Conservation (phyloP, 1,140 invertebrate species). For the Drosophila pachea region DNA sequence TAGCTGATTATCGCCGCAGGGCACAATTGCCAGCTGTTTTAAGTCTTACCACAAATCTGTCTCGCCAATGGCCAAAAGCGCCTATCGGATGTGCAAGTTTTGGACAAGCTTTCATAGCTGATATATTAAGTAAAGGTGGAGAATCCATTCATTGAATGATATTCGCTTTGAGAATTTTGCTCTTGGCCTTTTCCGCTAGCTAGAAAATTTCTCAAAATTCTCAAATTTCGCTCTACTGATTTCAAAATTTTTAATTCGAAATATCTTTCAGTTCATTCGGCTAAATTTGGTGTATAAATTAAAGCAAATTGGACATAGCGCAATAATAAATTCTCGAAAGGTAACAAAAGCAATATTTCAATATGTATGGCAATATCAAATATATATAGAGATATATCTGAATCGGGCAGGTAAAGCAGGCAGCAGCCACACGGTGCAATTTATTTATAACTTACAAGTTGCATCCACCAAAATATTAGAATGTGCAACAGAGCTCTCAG, state of each 20-base stretch:
- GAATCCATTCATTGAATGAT: neutral
- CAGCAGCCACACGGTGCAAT: constrained; percentile 56
- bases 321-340: constrained; percentile 58
- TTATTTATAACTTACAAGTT: constrained; percentile 62
- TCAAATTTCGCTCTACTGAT: constrained; percentile 54
- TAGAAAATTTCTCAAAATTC: constrained; percentile 54
- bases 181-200: constrained; percentile 37
- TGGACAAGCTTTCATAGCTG: neutral
- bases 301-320: constrained; percentile 67
- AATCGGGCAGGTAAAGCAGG: constrained; percentile 25
- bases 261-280: constrained; percentile 31
- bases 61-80: constrained; percentile 20
- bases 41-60: constrained; percentile 3
- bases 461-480: constrained; percentile 44
- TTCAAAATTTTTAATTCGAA: constrained; percentile 4
- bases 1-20: constrained; percentile 17
- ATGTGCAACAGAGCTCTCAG: constrained; percentile 50
- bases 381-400: neutral
- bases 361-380: constrained; percentile 10
- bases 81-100: neutral
- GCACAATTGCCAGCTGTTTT: constrained; percentile 45
- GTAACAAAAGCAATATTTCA: constrained; percentile 8
- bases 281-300: constrained; percentile 45
- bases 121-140: neutral
- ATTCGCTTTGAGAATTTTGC: neutral